Evolutionary conservation across 2,888 invertebrate species (phyloP).

Genomic region (Stenurella melanura): DNA sequence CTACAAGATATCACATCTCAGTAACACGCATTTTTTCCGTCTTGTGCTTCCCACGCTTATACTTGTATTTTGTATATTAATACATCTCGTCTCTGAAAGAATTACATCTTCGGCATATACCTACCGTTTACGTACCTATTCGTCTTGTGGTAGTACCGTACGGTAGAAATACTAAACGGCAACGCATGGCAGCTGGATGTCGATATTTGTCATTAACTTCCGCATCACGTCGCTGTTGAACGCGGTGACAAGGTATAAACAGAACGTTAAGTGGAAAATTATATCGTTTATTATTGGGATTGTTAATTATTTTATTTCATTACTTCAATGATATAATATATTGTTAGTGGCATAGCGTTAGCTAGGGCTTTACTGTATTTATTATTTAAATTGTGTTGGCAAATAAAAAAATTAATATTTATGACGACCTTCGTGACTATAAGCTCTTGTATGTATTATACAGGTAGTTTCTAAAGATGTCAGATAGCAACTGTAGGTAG

Average conservation of each 20-base stretch:
- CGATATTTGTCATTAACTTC: conserved; percentile 7
- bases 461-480: too few species aligned
- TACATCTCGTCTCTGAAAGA: not conserved
- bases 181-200: not conserved
- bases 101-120: not conserved
- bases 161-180: not conserved
- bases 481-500: too few species aligned
- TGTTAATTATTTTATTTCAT: conserved; percentile 3
- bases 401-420: not conserved
- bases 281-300: not conserved
- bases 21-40: too few species aligned
- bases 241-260: not conserved
- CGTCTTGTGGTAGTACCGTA: not conserved
- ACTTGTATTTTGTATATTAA: conserved; percentile 1
- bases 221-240: not conserved
- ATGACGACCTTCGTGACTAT: too few species aligned
- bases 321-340: not conserved
- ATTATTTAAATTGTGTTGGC: not conserved
- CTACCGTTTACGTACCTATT: not conserved
- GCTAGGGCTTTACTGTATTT: not conserved
- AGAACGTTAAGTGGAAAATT: not conserved
- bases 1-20: too few species aligned
- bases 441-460: too few species aligned
- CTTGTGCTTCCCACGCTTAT: not conserved
- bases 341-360: not conserved